phyloP scores from a whole-genome alignment of 2,113 vertebrate species.

The Telmatochromis brichardi region DNA sequence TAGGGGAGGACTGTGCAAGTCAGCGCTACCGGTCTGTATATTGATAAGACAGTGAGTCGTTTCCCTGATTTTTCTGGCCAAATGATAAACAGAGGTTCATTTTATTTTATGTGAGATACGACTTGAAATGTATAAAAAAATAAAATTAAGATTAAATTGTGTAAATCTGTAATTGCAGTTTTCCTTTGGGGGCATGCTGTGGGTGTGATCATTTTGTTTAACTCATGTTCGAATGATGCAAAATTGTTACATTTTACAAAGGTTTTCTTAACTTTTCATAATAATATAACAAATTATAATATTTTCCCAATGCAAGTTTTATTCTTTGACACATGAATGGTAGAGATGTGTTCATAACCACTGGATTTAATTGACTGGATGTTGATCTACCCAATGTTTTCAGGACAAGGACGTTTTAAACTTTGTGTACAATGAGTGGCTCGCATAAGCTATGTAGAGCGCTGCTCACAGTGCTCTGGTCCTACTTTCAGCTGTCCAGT shows the following conservation, averaged over 20 bases:
- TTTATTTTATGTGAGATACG: background rate
- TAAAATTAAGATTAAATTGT: background rate
- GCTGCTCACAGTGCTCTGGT: background rate
- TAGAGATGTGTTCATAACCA: background rate
- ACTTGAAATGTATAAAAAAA: background rate
- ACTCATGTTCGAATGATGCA: background rate
- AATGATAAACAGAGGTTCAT: background rate
- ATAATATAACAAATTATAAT: background rate
- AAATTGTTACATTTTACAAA: background rate
- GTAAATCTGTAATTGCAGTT: background rate
- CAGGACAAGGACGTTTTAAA: background rate
- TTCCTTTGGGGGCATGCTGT: background rate
- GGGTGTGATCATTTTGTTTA: background rate
- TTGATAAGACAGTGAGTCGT: background rate
- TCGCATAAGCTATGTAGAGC: rapidly evolving
- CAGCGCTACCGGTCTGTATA: rapidly evolving
- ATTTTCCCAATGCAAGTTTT: background rate
- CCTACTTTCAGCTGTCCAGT: background rate
- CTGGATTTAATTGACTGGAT: background rate
- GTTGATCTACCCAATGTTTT: background rate
- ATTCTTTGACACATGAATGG: background rate
- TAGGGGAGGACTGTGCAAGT: background rate
- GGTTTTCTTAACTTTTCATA: background rate
- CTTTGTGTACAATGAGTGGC: background rate
- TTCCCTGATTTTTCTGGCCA: background rate